Evolutionary conservation across 2,888 invertebrate genomes (phyloP).

Genomic region (Sympetrum striolatum): DNA sequence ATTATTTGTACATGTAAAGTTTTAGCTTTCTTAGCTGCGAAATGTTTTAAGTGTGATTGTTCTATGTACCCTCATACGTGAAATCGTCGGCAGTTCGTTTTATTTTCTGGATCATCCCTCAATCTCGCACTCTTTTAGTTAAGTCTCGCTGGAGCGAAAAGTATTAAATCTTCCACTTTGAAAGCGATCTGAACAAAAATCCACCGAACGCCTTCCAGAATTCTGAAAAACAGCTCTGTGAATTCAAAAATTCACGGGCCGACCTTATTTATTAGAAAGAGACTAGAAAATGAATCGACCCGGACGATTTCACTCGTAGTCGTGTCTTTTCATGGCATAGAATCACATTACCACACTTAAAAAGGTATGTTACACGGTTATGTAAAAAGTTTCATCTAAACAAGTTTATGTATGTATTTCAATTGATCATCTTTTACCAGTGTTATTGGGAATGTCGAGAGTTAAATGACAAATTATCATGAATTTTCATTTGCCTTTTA

Average conservation of each 20-base stretch:
- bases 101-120: background rate
- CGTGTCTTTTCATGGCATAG: constrained; percentile 38
- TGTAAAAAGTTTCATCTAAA: constrained; percentile 10
- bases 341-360: constrained; percentile 38
- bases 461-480: background rate
- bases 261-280: background rate
- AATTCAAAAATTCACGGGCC: background rate
- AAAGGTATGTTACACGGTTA: constrained; percentile 36
- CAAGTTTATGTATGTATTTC: constrained; percentile 26
- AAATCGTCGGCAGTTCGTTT: constrained; percentile 3
- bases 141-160: background rate
- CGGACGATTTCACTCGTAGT: constrained; percentile 20
- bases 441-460: background rate
- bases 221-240: background rate
- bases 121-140: background rate
- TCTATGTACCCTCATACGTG: constrained; percentile 26
- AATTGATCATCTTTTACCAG: background rate
- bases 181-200: background rate
- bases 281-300: background rate
- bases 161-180: background rate
- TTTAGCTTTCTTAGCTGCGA: constrained; percentile 30
- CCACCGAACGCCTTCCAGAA: background rate
- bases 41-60: constrained; percentile 41
- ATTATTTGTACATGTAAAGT: constrained; percentile 40
- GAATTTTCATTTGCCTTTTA: background rate